Evolutionary conservation across 2,888 invertebrate species (phyloP).

Genomic region (Tenodera sinensis): DNA sequence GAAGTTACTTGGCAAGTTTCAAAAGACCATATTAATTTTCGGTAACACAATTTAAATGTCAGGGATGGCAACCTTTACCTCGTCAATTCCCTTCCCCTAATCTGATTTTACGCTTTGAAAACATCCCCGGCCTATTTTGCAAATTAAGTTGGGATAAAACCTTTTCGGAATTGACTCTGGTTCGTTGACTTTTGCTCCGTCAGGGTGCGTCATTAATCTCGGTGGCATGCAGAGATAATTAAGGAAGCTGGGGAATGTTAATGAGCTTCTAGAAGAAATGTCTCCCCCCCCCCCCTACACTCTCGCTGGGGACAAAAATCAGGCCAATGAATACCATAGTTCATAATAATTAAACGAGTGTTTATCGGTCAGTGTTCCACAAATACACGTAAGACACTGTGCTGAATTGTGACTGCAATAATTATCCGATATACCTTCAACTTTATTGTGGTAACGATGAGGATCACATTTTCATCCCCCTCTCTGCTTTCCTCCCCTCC

Average conservation of each 20-base stretch:
- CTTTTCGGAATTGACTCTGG: neutral
- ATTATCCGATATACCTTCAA: too few relatives aligned
- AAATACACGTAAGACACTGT: too few relatives aligned
- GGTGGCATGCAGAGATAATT: neutral
- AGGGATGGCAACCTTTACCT: neutral
- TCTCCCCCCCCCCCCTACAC: too few relatives aligned
- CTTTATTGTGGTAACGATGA: too few relatives aligned
- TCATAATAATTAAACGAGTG: neutral
- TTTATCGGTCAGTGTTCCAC: neutral
- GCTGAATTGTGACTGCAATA: too few relatives aligned
- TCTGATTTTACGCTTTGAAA: neutral
- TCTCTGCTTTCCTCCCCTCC: too few relatives aligned
- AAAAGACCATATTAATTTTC: neutral
- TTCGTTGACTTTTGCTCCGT: neutral
- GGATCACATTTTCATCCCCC: too few relatives aligned
- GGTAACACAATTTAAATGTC: neutral
- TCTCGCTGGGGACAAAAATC: neutral
- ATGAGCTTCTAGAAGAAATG: neutral
- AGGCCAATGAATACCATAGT: neutral
- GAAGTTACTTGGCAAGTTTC: neutral
- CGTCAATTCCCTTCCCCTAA: neutral
- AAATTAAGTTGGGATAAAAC: neutral
- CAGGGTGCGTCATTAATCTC: neutral
- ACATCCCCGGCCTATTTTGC: neutral
- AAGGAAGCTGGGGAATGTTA: neutral